phyloP scores from a whole-genome alignment of 2,113 vertebrate species.

The Porphyrio hochstetteri region DNA sequence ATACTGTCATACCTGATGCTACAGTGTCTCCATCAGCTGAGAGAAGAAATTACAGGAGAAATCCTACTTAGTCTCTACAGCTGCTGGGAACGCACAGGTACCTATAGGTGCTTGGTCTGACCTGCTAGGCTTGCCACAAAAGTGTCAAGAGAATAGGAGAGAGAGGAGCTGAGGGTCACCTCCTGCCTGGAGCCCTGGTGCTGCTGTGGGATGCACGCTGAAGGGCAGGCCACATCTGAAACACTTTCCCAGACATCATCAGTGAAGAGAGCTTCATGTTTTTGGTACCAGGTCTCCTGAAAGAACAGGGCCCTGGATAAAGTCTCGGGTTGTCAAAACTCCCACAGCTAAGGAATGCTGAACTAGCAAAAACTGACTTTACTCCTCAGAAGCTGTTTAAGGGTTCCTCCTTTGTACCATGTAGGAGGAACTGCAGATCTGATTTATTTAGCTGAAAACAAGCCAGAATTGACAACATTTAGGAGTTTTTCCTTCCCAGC shows the following conservation, averaged over 20 bases:
- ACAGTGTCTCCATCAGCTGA: conserved; percentile 65
- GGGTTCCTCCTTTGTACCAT: not conserved
- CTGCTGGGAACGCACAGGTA: not conserved
- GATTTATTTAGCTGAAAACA: conserved; percentile 12
- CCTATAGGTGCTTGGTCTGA: not conserved
- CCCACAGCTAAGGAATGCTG: conserved; percentile 12
- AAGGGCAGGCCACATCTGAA: not conserved
- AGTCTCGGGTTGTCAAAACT: not conserved
- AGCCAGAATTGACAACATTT: not conserved
- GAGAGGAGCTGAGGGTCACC: not conserved
- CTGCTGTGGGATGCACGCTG: accelerated
- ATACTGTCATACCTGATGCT: conserved; percentile 12
- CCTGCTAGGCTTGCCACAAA: accelerated
- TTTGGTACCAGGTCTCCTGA: not conserved
- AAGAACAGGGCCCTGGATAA: not conserved
- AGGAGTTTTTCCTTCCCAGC: not conserved
- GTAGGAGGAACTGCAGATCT: not conserved
- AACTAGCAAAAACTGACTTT: not conserved
- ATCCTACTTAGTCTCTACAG: not conserved
- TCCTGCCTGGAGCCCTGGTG: not conserved
- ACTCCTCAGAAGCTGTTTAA: not conserved
- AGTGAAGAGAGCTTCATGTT: not conserved
- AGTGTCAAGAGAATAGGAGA: not conserved
- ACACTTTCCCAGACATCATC: not conserved
- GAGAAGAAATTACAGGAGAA: conserved; percentile 50